These are phyloP conservation scores for honey bee (Apis mellifera) DNA, from an alignment of 1,140 invertebrate species.

Conservation along the genomic window DNA sequence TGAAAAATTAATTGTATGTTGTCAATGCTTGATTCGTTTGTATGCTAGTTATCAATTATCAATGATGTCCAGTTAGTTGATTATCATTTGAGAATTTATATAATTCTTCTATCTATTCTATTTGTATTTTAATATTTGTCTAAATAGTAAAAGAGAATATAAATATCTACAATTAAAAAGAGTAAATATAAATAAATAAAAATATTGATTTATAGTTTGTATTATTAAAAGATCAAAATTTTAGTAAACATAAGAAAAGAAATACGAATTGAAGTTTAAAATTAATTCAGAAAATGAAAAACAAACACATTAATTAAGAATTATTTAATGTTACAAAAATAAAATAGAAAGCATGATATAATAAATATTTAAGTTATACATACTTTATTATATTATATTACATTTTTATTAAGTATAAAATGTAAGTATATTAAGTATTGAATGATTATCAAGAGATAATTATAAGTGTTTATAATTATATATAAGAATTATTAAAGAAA, in stretches of 20 bases:
- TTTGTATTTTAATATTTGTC: too few species aligned
- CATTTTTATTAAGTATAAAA: too few species aligned
- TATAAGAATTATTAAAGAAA: too few species aligned
- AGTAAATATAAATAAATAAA: too few species aligned
- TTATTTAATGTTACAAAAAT: not conserved
- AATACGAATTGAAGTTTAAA: not conserved
- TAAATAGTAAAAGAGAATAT: too few species aligned
- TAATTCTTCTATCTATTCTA: too few species aligned
- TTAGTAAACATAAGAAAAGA: not conserved
- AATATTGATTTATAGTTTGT: not conserved
- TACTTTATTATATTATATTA: too few species aligned
- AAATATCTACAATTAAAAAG: too few species aligned
- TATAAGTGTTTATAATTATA: too few species aligned
- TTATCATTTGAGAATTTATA: slow-evolving; percentile 21
- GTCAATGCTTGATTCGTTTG: not conserved
- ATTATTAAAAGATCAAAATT: too few species aligned
- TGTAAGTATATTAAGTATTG: too few species aligned
- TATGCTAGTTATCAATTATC: slow-evolving; percentile 22
- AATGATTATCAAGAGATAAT: too few species aligned
- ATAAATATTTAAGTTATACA: not conserved
- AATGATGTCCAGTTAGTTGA: not conserved
- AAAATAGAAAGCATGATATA: not conserved
- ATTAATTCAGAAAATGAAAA: not conserved
- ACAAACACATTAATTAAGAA: not conserved
- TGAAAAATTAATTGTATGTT: slow-evolving; percentile 5